Base-by-base conservation (phyloP, 2,797 vertebrate genomes). In the Triplophysa yarkandensis region DNA sequence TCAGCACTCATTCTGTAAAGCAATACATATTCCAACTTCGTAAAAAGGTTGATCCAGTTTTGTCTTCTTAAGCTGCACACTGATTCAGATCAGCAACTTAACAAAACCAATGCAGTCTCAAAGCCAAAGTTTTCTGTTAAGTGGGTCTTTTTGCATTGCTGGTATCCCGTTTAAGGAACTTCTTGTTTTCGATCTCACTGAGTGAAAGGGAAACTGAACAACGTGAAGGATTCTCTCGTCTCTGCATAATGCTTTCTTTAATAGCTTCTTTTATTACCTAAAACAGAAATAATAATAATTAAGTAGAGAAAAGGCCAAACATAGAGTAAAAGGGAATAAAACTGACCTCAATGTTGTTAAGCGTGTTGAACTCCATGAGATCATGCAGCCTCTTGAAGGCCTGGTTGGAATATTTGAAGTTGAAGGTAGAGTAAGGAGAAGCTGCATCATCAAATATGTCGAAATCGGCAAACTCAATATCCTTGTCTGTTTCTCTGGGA, bases 291-390 rank as follows among this genome's bases (percentile, higher is more conserved):
- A 25, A 10, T 44, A 14, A 27, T 6, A 55, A 16, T 32, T 7
- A n/a, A 14, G 7, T 25, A 32, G 19, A 23, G 25, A 23, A 54
- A 46, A 58, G n/a, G 27, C 8, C 7, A 30, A 36, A 73, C 16
- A 32, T 4, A 39, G 44, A 34, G 16, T 43, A 7, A 58, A 32
- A 7, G 4, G 50, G 27, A 74, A 48, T 44, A 17, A 46, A 57
- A 34, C 73, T 68, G 32, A 99, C 98, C 60, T 98, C 93, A n/a
- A 99, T 93, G 85, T 98, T 99, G 88, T 99, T 99, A 68, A 98
- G 92, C 0, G 98, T 98, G 84, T 99, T 99, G 89, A 99, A 99
- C 84, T 99, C 93, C 98, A 99, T 99, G 9, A 99, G 92, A 80
- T 98, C 94, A 0, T 99, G 98, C 6, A 99, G 92, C 77, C 94